Base-by-base conservation (phyloP, 2,797 vertebrate genomes). In the Threskiornis aethiopicus region DNA sequence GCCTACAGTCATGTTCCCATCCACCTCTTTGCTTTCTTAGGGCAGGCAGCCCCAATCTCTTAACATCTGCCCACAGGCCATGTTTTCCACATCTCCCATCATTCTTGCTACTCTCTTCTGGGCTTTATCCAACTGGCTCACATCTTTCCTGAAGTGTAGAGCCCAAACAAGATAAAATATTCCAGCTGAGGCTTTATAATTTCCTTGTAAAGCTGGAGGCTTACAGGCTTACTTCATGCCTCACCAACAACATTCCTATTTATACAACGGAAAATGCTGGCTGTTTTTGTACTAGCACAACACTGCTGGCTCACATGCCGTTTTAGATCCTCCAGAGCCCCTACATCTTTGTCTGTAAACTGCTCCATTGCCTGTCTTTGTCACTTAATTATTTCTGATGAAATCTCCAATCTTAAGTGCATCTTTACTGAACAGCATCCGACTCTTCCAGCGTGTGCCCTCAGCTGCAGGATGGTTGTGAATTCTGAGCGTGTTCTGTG, bases 111-210 rank as follows among this genome's bases (percentile, higher is more conserved):
- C 73, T 94, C 75, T 77, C 8, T 90, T 77, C 55, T 93, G 89
- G 75, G 47, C 17, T 89, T 87, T 62, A 58, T 94, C 86, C 89
- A 90, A 31, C 70, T 89, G 78, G 71, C 81, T 92, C 22, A 87
- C 42, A 89, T 87, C 65, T 79, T 92, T 80, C 73, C 87, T 83
- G 44, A 92, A 92, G 59, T 47, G 31, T n/a, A 13, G 78, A 82
- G 73, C 66, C 81, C 96, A 92, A 90, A 91, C 47, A 92, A 80
- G 87, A 93, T 57, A 93, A 95, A 96, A 96, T 84, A 96, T 96
- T 96, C 93, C 93, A 96, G 80, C 47, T 92, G 84, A 96, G 84
- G 47, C 55, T 83, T 96, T 85, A 82, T 67, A 82, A 80, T 90
- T 94, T 95, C 86, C 88, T 82, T 91, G 89, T 91, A 87, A 93